Evolutionary conservation across 2,113 vertebrate genomes (phyloP), one percentile per base, ranked within the genome.

Genomic region (Leptobrachium ailaonicum): DNA sequence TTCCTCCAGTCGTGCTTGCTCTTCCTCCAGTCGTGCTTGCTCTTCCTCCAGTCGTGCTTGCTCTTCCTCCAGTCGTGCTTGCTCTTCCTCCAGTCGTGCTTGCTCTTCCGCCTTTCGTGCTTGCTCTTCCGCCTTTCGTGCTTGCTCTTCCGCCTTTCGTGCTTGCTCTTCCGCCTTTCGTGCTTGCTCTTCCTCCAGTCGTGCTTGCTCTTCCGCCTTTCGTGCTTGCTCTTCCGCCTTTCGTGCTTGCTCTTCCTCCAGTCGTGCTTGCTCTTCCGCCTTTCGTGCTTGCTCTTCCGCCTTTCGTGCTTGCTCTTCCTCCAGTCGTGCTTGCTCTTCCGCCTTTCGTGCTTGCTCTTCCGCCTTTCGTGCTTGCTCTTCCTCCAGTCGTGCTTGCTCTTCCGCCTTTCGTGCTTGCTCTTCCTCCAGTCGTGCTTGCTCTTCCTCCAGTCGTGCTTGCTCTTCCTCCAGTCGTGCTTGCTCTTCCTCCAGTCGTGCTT

Each of bases 361-460:
- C n/a, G n/a, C n/a, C n/a, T 50, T 50, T 84, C 87, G 71, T 87
- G 88, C 1, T 81, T 63, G 76, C 83, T 32, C 20, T 32, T 32
- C 20, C 82, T 84, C 84, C 87, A 70, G 87, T 88, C 1, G 80
- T 63, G 76, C 83, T 87, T 82, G 82, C 43, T 1, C 4, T n/a
- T 84, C 82, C 53, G 73, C 72, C 53, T 9, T 60, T 60, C 13
- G 43, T 9, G 83, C 4, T 2, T 83, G 82, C 81, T 85, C 87
- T n/a, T n/a, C n/a, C n/a, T n/a, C n/a, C n/a, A n/a, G n/a, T n/a
- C n/a, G n/a, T n/a, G n/a, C n/a, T n/a, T n/a, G n/a, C 66, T 43
- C 83, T 20, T 5, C 32, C 20, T 84, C 47, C 8, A 5, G 4
- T 84, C 87, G 71, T 87, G 88, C 1, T 81, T 63, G 76, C 83